Percentiles rank a stretch among this genome's conserved stretches.
Evolutionary conservation across 2,888 invertebrate genomes (phyloP).

Genomic region (Cordilura impudica): DNA sequence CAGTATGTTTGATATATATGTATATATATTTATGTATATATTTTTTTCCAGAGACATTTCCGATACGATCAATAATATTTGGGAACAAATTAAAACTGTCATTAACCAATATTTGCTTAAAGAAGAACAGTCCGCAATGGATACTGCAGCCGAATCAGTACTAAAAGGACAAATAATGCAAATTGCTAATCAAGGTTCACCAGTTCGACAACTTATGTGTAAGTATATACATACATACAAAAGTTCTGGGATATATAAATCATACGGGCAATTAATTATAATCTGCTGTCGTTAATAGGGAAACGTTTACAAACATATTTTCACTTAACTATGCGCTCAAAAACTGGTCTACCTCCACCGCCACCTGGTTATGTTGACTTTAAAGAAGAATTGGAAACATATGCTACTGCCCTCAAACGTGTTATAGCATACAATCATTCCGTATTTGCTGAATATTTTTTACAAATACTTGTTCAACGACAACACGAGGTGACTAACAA

Average conservation of each 20-base stretch:
- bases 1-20: no score
- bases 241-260: background rate
- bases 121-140: slow-evolving; percentile 69
- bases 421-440: slow-evolving; percentile 77
- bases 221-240: slow-evolving; percentile 53
- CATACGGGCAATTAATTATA: no score
- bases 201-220: slow-evolving; percentile 76
- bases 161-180: slow-evolving; percentile 74
- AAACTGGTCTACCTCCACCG: slow-evolving; percentile 68
- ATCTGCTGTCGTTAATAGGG: slow-evolving; percentile 66
- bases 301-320: slow-evolving; percentile 75
- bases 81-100: slow-evolving; percentile 74
- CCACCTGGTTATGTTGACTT: slow-evolving; percentile 76
- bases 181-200: slow-evolving; percentile 70
- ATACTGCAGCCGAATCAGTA: slow-evolving; percentile 67
- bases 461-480: slow-evolving; percentile 70
- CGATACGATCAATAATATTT: slow-evolving; percentile 71
- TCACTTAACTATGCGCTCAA: slow-evolving; percentile 71
- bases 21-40: no score
- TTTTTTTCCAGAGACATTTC: slow-evolving; percentile 69
- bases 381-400: slow-evolving; percentile 73
- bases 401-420: slow-evolving; percentile 73
- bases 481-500: slow-evolving; percentile 24
- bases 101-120: slow-evolving; percentile 70
- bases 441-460: slow-evolving; percentile 76